A percentile compares a stretch with the other conserved stretches of the same genome.
These are phyloP conservation scores for Hippopotamus amphibius DNA, from an alignment of 2,113 vertebrate genomes.

Conservation along the genomic window DNA sequence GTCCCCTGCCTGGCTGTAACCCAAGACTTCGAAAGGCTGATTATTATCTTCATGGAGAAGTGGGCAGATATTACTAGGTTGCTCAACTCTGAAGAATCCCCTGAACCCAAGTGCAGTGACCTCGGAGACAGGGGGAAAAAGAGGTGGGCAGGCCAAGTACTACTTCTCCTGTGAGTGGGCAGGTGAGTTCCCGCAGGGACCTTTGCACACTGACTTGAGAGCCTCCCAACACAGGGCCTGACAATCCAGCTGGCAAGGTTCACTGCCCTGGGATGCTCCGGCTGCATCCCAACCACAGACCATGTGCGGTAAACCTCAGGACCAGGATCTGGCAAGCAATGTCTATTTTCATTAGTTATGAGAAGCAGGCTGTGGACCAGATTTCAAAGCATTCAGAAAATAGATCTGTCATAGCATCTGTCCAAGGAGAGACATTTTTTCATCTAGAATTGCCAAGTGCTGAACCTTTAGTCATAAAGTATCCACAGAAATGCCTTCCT, in stretches of 20 bases:
- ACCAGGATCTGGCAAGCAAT: not conserved
- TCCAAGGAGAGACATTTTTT: conserved; percentile 21
- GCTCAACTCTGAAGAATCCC: conserved; percentile 81
- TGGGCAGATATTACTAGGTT: conserved; percentile 84
- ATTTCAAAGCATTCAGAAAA: conserved; percentile 61
- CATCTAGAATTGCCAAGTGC: conserved; percentile 2
- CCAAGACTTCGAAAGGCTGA: conserved; percentile 84
- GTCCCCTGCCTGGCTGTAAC: conserved; percentile 81
- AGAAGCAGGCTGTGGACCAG: conserved; percentile 27
- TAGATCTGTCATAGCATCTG: conserved; percentile 15
- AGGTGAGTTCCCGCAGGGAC: conserved; percentile 59
- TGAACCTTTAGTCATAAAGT: conserved; percentile 3
- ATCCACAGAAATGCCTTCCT: conserved; percentile 25
- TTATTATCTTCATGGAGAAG: conserved; percentile 82
- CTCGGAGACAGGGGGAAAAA: conserved; percentile 53
- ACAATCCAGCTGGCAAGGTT: conserved; percentile 52
- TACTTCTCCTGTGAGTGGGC: conserved; percentile 57
- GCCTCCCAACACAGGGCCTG: not conserved
- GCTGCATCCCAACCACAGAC: not conserved
- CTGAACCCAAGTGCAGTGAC: conserved; percentile 75
- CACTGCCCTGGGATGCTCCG: not conserved
- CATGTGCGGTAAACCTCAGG: not conserved
- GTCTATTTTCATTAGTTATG: conserved; percentile 53
- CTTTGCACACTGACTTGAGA: conserved; percentile 58
- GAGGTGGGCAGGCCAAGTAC: conserved; percentile 31